Evolutionary conservation across 2,797 vertebrate genomes (phyloP), one percentile per base, ranked within the genome.

Genomic region (Oryzias dopingdopingensis): DNA sequence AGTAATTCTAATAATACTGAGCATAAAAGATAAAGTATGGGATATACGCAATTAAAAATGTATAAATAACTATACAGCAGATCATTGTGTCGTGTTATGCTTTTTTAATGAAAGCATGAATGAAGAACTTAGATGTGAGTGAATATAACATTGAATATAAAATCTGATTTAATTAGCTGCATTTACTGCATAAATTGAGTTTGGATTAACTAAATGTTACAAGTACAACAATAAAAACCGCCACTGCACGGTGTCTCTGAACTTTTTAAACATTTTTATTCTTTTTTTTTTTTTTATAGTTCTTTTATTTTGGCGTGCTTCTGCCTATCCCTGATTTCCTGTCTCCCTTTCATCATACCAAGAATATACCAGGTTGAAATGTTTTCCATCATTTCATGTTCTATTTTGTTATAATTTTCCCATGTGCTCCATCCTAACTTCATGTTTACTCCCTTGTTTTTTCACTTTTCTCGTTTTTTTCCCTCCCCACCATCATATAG

Each of bases 251-350:
- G 20, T 42, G 61, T 32, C 42, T 47, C 60, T 42, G 15, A 15
- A 17, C 20, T 50, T 44, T 17, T 15, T 60, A 2, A 22, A 22
- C 20, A 22, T 22, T 22, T 22, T 22, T 22, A 22, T 22, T 22
- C 2, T 70, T 80, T 17, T 23, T 49, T 47, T 47, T 18, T 18
- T 18, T 18, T 18, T 18, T 49, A 47, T 14, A 6, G 13, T 63
- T 65, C 56, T 72, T 56, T 62, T 72, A 17, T 81, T 70, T 72
- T 32, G 45, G 56, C 71, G 68, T 72, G n/a, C 52, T 24, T 70
- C 54, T 16, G 40, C 57, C 63, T 47, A 23, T 74, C 68, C 55
- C 44, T 8, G 59, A 65, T 70, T 57, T 42, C 70, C 37, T 42
- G n/a, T 49, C n/a, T 64, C 50, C 55, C 57, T 59, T 63, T 74